Evolutionary conservation across 2,113 vertebrate genomes (phyloP), one percentile per base, ranked within the genome.

Genomic region (Psammodynastes pulverulentus): DNA sequence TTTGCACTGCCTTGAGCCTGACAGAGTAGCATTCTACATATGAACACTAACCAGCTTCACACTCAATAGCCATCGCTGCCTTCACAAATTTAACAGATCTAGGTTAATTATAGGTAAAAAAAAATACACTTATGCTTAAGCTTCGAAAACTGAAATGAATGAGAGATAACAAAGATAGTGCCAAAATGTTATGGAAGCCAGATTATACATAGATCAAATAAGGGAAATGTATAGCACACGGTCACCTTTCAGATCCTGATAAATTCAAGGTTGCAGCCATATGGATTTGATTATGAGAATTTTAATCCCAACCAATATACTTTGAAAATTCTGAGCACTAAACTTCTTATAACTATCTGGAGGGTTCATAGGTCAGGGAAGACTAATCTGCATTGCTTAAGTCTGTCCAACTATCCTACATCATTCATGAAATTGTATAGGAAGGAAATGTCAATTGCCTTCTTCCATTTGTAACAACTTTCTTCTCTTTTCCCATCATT

Each of bases 51-150:
- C 48, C 52, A 0, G 84, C 39, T 48, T 92, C 8, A 93, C 51
- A 67, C 43, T 34, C 92, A 17, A 58, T 45, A 56, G 15, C 6
- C 84, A 62, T 10, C 1, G 6, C 21, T n/a, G 72, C 26, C 89
- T 87, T 72, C 91, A 17, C 26, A 90, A 91, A 79, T 1, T 9
- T 90, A 5, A 39, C n/a, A 87, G 56, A 34, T 86, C 56, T 19
- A 21, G 93, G 91, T 95, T 93, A 94, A 93, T 62, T 39, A 39
- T 39, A 39, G 39, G 6, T 72, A 43, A 79, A 79, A 26, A 54
- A 67, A 67, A 19, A 8, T 58, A 21, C 1, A 0, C 34, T 79
- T 21, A 79, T 79, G 15, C 34, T 15, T 48, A 46, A 49, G 12
- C 24, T 24, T 15, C 46, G n/a, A 86, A 86, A 86, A 86, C 46